Percentiles rank a stretch among this genome's conserved stretches.
phyloP scores from a whole-genome alignment of 2,888 invertebrate genomes.

The Digitonthophagus gazella region DNA sequence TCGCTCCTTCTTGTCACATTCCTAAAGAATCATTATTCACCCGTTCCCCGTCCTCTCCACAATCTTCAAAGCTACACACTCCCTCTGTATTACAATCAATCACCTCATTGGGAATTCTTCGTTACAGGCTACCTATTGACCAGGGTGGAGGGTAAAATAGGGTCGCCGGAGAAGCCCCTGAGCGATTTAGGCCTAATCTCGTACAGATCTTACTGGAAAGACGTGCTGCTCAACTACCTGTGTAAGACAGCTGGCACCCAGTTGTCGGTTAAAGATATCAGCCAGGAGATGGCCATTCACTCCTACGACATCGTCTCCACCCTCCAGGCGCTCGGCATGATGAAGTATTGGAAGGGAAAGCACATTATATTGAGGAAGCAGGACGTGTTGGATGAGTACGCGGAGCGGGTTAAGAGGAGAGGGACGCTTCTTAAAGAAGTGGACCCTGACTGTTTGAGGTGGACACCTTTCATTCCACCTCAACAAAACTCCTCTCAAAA shows the following conservation, averaged over 20 bases:
- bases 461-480: slow-evolving; percentile 76
- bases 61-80: not conserved
- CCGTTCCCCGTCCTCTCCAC: not conserved
- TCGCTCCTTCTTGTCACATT: slow-evolving; percentile 2
- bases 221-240: slow-evolving; percentile 87
- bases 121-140: slow-evolving; percentile 90
- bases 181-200: slow-evolving; percentile 97
- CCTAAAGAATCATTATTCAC: not conserved
- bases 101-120: slow-evolving; percentile 18
- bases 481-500: slow-evolving; percentile 53
- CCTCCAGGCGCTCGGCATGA: slow-evolving; percentile 91
- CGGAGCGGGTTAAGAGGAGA: slow-evolving; percentile 74
- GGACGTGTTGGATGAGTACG: slow-evolving; percentile 92
- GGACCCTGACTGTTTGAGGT: slow-evolving; percentile 82
- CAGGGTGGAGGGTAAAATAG: slow-evolving; percentile 93
- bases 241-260: slow-evolving; percentile 86
- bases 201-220: slow-evolving; percentile 98
- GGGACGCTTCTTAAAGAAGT: slow-evolving; percentile 81
- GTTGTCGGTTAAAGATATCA: slow-evolving; percentile 86
- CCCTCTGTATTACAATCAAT: not conserved
- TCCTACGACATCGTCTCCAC: slow-evolving; percentile 98
- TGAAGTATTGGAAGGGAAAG: slow-evolving; percentile 99
- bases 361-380: slow-evolving; percentile 93
- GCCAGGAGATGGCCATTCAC: slow-evolving; percentile 92
- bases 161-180: slow-evolving; percentile 98